Base-by-base conservation (phyloP, 2,113 vertebrate species). In the Hymenochirus boettgeri region DNA sequence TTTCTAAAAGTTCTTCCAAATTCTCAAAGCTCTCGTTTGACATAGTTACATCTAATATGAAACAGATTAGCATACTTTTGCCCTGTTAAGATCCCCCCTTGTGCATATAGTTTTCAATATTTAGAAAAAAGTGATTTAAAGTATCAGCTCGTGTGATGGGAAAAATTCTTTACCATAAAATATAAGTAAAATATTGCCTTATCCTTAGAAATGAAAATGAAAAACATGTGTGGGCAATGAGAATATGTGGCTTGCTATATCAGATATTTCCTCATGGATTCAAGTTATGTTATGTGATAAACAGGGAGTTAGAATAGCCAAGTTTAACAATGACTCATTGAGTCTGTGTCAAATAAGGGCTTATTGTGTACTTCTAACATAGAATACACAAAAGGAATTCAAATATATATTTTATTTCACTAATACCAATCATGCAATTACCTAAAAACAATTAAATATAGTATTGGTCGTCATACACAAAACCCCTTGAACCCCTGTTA, bases 71-170 rank as follows among this genome's bases (percentile, higher is more conserved):
- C 50, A 53, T 60, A 60, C 23, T 31, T 51, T 58, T 47, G 57
- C 24, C 29, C 31, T 59, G 29, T 27, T 45, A 53, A 37, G 3
- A 31, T 60, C 31, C 37, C 57, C 57, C 56, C 47, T 27, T 52
- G 65, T 42, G 65, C 48, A 60, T 60, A 45, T 60, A 67, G 57
- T 60, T 50, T 59, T 67, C 35, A 59, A 59, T 21, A 39, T 60
- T 60, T 67, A 53, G 51, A 67, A 59, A n/a, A 67, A 60, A 52
- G 56, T 67, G 56, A 67, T 67, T 67, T 67, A 67, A 67, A 51
- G 33, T 60, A 60, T 45, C 47, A 50, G 65, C 31, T 58, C 51
- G 29, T 47, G 24, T 60, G 23, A 33, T 52, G 57, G 25, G 33
- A 60, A 67, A n/a, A 53, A 45, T 60, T 67, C 57, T 42, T 33